phyloP scores from a whole-genome alignment of 2,797 vertebrate species.

The Acipenser oxyrinchus region DNA sequence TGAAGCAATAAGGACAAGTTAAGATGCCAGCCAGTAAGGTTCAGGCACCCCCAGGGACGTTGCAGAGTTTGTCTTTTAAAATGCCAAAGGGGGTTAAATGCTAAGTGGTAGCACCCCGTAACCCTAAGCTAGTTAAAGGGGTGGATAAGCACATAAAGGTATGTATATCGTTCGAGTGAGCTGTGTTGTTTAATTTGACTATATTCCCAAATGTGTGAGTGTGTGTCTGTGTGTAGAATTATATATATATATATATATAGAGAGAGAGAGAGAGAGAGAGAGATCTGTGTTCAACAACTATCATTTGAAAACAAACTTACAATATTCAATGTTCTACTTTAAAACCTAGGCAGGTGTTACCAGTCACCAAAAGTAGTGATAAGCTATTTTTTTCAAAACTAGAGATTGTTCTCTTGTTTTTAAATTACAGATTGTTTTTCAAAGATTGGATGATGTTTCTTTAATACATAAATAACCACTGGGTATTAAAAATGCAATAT shows the following conservation, averaged over 20 bases:
- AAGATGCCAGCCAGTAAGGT: constrained; percentile 44
- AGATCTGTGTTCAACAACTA: neutral
- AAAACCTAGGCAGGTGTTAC: too few relatives aligned
- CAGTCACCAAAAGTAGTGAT: too few relatives aligned
- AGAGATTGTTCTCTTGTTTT: constrained; percentile 26
- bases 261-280: too few relatives aligned
- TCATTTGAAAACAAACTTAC: too few relatives aligned
- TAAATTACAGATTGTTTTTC: constrained; percentile 23
- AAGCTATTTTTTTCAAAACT: neutral
- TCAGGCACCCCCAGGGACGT: constrained; percentile 16
- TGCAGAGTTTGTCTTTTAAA: constrained; percentile 35
- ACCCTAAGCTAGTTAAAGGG: constrained; percentile 42
- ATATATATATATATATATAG: neutral
- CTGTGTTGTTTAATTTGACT: neutral
- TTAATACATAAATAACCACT: constrained; percentile 30
- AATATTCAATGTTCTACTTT: too few relatives aligned
- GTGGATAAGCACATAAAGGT: constrained; percentile 40
- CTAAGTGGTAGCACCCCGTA: constrained; percentile 35
- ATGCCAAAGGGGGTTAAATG: constrained; percentile 36
- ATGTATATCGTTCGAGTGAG: constrained; percentile 19
- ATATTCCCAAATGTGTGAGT: neutral
- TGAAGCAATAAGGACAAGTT: constrained; percentile 17
- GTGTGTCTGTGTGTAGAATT: neutral
- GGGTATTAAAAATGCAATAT: constrained; percentile 35
- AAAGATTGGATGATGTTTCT: constrained; percentile 18